These are phyloP conservation scores for Erannis defoliaria DNA, from an alignment of 2,888 invertebrate species.

Conservation along the genomic window DNA sequence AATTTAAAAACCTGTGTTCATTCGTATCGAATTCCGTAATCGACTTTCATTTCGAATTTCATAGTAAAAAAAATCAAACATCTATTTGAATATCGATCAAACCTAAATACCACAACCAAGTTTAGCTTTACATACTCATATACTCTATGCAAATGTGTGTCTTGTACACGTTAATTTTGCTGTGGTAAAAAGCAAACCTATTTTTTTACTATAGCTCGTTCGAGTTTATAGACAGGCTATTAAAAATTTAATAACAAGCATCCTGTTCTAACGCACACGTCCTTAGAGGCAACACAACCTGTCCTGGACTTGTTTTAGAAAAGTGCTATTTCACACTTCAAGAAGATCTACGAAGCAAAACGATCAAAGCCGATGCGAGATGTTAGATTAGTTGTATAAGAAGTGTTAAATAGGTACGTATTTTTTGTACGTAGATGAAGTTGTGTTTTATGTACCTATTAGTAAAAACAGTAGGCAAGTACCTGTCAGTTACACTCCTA, in stretches of 20 bases:
- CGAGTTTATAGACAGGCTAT: constrained; percentile 54
- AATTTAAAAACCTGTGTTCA: too few species aligned
- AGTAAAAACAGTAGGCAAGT: neutral
- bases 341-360: constrained; percentile 35
- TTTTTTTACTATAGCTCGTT: constrained; percentile 46
- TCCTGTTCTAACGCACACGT: constrained; percentile 56
- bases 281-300: constrained; percentile 53
- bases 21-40: too few species aligned
- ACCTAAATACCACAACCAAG: neutral
- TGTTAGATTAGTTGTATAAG: constrained; percentile 5
- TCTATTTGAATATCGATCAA: neutral
- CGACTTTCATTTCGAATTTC: neutral
- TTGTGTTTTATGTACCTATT: neutral
- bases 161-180: constrained; percentile 35
- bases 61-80: neutral
- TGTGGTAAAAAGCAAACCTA: constrained; percentile 30
- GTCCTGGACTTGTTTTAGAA: constrained; percentile 61
- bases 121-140: constrained; percentile 11
- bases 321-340: constrained; percentile 44
- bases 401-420: constrained; percentile 2
- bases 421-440: constrained; percentile 3
- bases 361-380: neutral
- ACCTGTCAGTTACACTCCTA: too few species aligned
- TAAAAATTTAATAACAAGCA: constrained; percentile 68
- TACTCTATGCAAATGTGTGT: constrained; percentile 36